These are phyloP conservation scores for Troilus luridus DNA, from an alignment of 2,888 invertebrate species.

Conservation along the genomic window DNA sequence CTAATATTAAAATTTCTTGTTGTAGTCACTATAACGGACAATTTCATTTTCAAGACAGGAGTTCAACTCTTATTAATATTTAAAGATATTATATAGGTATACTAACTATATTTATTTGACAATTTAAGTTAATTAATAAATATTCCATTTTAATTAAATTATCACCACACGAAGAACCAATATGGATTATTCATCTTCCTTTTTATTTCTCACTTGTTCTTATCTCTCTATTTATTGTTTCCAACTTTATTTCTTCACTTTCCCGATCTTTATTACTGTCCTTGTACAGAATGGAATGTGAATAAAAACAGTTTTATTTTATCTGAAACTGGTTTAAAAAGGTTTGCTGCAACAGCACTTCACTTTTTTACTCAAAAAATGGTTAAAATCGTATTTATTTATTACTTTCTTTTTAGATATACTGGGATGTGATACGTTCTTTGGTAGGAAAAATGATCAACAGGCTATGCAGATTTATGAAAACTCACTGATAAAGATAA, in stretches of 20 bases:
- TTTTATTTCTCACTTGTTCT: not conserved
- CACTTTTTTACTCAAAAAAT: not conserved
- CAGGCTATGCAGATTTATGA: no score
- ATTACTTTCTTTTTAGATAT: not conserved
- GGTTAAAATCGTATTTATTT: not conserved
- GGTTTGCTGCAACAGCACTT: not conserved
- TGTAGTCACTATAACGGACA: no score
- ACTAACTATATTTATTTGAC: no score
- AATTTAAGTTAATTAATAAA: not conserved
- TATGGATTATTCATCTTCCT: not conserved
- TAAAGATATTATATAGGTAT: no score
- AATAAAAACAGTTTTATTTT: constrained; percentile 11
- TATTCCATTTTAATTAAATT: not conserved
- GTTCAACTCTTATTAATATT: no score
- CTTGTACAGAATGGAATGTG: not conserved
- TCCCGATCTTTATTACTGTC: constrained; percentile 1
- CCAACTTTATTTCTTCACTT: not conserved
- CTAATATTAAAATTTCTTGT: no score
- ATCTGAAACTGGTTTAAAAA: constrained; percentile 28
- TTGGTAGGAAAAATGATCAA: no score
- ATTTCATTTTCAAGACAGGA: no score
- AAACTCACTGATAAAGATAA: no score
- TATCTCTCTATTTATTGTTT: not conserved
- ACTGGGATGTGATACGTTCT: no score
- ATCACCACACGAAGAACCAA: not conserved